Base-by-base conservation (phyloP, 1,140 invertebrate genomes). In the Polypedilum pembai region DNA sequence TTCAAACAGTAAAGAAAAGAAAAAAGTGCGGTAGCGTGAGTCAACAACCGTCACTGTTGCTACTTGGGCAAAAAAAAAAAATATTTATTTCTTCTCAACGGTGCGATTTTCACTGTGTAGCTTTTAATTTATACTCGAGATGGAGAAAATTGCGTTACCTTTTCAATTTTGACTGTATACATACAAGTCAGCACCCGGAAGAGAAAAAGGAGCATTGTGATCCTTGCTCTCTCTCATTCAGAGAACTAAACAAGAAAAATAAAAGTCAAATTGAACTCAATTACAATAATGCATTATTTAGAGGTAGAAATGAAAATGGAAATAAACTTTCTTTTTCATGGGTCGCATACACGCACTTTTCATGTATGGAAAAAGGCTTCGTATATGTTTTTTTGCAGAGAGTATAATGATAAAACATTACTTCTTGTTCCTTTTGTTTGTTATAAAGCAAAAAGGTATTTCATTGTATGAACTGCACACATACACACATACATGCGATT, bases 261-360 rank as follows among this genome's bases (percentile, higher is more conserved):
- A 69, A 69, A 69, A 69, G 65, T 21, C 65, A 69, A 69, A 69
- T 69, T 69, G 65, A 18, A 69, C 65, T 69, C 65, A 21, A 69
- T 69, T 69, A 69, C 17, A 18, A 8, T 69, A 69, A 69, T 69
- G 65, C 65, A 69, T 69, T 69, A 69, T 69, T 69, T 69, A 69
- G 18, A 56, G 45, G 45, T 33, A 33, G 24, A 33, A 33, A 33
- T 33, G 24, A 33, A 33, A 33, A 33, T 33, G 24, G 24, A 33
- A 33, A 33, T 33, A 33, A n/a, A n/a, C n/a, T 33, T 33, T 33
- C 5, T 33, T 5, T 5, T 33, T 33, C 45, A 56, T 56, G 45
- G 12, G 45, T 56, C 12, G 12, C 45, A 56, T 12, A 56, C 45
- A n/a, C 45, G n/a, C 45, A 56, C 24, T 33, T 33, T 33, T 5